Percentiles rank a stretch among this genome's conserved stretches.
These are phyloP conservation scores for Melanotus villosus DNA, from an alignment of 2,888 invertebrate species.

Conservation along the genomic window DNA sequence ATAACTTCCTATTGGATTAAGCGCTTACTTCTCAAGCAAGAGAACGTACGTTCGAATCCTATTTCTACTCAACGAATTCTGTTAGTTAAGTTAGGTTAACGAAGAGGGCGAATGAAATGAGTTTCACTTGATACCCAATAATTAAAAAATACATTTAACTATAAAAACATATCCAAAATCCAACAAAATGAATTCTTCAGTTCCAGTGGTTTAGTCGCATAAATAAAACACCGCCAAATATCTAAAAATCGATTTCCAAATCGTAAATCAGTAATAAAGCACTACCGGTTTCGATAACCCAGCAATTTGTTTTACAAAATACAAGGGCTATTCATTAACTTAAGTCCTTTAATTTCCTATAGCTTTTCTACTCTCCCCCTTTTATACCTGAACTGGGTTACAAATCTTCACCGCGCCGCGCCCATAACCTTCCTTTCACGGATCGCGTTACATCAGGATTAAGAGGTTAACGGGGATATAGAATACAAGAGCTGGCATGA, in stretches of 20 bases:
- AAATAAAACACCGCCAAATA: no score
- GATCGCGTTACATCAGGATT: not conserved
- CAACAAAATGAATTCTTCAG: no score
- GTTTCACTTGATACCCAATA: no score
- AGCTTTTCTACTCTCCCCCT: slow-evolving; percentile 1
- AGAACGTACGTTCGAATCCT: no score
- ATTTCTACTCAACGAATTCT: no score
- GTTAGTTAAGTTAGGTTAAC: no score
- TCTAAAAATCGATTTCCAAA: not conserved
- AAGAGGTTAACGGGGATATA: slow-evolving; percentile 3
- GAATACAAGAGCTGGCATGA: not conserved
- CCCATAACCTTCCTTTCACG: not conserved
- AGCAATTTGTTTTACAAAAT: slow-evolving; percentile 10
- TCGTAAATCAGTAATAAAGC: not conserved
- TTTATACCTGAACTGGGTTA: slow-evolving; percentile 3
- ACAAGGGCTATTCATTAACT: slow-evolving; percentile 1
- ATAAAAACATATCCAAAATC: no score
- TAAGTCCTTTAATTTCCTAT: slow-evolving; percentile 7
- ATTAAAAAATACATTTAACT: no score
- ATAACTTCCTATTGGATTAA: no score
- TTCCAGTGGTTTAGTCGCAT: no score
- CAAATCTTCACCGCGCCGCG: slow-evolving; percentile 1
- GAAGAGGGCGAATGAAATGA: no score
- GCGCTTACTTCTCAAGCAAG: no score
- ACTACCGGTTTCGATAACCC: not conserved